Conservation (phyloP, 2,888 invertebrate genomes). For the Brachyopa scutellaris region DNA sequence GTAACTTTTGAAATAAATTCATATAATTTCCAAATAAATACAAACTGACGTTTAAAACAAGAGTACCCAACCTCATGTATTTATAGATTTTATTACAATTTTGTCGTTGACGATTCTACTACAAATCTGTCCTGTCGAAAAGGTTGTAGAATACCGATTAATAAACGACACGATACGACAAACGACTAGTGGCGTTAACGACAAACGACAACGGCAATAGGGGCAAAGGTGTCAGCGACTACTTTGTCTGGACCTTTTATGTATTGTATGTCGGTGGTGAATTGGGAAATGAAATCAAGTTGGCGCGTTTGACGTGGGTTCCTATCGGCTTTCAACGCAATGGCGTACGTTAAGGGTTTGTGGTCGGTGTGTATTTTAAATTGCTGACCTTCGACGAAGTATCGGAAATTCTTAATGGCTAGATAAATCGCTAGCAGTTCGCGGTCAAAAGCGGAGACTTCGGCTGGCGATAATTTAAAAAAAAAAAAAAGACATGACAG, state of each 20-base stretch:
- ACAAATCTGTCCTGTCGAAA: no score
- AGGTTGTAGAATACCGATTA: no score
- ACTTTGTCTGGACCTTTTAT: slow-evolving; percentile 51
- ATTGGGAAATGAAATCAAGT: slow-evolving; percentile 63
- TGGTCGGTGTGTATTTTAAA: slow-evolving; percentile 77
- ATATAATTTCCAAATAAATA: no score
- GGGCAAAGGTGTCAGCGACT: slow-evolving; percentile 59
- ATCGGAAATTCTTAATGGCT: slow-evolving; percentile 77
- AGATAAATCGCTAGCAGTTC: slow-evolving; percentile 73
- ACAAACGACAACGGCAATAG: no score
- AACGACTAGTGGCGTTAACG: no score
- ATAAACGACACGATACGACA: no score
- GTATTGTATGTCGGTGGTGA: slow-evolving; percentile 52
- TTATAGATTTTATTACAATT: no score
- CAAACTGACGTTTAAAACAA: no score
- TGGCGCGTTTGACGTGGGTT: slow-evolving; percentile 54
- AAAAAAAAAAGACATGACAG: slow-evolving; percentile 23
- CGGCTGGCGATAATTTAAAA: slow-evolving; percentile 46
- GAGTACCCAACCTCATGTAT: no score
- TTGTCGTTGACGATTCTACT: no score
- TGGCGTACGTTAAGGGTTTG: slow-evolving; percentile 54
- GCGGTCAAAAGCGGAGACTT: slow-evolving; percentile 78
- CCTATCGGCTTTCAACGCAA: slow-evolving; percentile 42
- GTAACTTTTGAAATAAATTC: no score
- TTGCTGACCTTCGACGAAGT: slow-evolving; percentile 78